phyloP scores from a whole-genome alignment of 2,113 vertebrate genomes.

The Protobothrops flavoviridis region DNA sequence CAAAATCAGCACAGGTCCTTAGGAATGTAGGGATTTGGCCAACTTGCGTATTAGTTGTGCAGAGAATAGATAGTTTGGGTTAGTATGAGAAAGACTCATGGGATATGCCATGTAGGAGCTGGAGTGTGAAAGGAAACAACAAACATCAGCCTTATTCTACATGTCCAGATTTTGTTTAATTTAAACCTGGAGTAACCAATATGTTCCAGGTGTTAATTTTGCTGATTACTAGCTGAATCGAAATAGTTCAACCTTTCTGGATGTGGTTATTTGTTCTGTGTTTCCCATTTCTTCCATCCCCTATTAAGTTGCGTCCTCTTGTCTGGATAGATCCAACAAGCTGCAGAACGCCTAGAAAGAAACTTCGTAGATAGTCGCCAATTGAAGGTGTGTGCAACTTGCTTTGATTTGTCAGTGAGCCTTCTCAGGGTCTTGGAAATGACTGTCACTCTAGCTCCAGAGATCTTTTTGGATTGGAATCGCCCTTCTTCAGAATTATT shows the following conservation, averaged over 20 bases:
- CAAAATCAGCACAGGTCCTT: not conserved
- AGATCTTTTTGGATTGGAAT: constrained; percentile 93
- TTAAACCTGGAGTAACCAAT: not conserved
- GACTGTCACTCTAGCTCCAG: constrained; percentile 90
- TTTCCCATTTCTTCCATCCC: not conserved
- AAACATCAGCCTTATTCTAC: not conserved
- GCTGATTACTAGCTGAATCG: not conserved
- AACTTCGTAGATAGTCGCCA: constrained; percentile 98
- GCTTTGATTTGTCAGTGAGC: constrained; percentile 97
- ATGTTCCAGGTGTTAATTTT: not conserved
- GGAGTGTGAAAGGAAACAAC: not conserved
- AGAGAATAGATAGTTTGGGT: not conserved
- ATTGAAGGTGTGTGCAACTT: constrained; percentile 97
- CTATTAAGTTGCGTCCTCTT: not conserved
- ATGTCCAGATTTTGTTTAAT: not conserved
- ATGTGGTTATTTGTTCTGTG: not conserved
- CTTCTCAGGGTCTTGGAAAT: constrained; percentile 95
- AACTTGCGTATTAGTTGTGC: not conserved
- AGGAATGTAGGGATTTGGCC: not conserved
- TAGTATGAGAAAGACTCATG: not conserved
- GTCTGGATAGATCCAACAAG: constrained; percentile 90
- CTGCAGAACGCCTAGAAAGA: constrained; percentile 92
- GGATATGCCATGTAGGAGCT: not conserved
- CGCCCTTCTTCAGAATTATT: constrained; percentile 92
- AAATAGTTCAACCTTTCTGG: not conserved